Percentiles rank a stretch among this genome's conserved stretches.
Evolutionary conservation across 2,888 invertebrate genomes (phyloP).

Genomic region (Sialis lutaria): DNA sequence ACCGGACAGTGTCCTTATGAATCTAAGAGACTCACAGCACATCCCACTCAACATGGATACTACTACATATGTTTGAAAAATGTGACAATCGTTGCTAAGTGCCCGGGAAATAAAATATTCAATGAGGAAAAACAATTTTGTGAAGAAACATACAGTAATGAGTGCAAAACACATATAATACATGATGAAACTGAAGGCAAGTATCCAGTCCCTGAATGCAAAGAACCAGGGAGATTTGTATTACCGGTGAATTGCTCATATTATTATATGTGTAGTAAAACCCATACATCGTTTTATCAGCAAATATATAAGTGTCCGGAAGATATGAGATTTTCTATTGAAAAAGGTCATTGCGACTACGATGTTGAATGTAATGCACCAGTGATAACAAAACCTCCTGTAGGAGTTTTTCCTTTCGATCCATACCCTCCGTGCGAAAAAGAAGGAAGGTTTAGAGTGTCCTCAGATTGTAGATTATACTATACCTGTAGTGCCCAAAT

Average conservation of each 20-base stretch:
- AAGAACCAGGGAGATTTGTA: conserved; percentile 20
- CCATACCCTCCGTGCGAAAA: conserved; percentile 22
- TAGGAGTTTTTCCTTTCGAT: conserved; percentile 9
- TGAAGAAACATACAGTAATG: not conserved
- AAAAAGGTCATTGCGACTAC: conserved; percentile 18
- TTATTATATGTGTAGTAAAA: conserved; percentile 21
- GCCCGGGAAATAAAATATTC: conserved; percentile 20
- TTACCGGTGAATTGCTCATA: conserved; percentile 20
- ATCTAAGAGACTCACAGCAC: conserved; percentile 21
- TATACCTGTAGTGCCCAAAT: conserved; percentile 23
- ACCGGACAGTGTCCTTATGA: conserved; percentile 20
- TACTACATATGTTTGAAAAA: conserved; percentile 26
- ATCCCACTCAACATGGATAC: conserved; percentile 23
- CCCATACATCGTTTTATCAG: conserved; percentile 13
- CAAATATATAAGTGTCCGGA: conserved; percentile 20
- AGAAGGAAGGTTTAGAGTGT: conserved; percentile 22
- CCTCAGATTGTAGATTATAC: conserved; percentile 23
- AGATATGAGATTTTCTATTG: conserved; percentile 18
- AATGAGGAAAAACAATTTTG: conserved; percentile 13
- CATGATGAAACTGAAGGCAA: conserved; percentile 13
- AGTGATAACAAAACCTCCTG: conserved; percentile 6
- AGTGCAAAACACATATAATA: conserved; percentile 9
- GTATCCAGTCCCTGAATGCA: conserved; percentile 16
- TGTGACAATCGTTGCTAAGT: conserved; percentile 24
- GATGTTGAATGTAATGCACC: conserved; percentile 19